Base-by-base conservation (phyloP, 2,888 invertebrate genomes). In the Galeopsomyia nigrocyanea region DNA sequence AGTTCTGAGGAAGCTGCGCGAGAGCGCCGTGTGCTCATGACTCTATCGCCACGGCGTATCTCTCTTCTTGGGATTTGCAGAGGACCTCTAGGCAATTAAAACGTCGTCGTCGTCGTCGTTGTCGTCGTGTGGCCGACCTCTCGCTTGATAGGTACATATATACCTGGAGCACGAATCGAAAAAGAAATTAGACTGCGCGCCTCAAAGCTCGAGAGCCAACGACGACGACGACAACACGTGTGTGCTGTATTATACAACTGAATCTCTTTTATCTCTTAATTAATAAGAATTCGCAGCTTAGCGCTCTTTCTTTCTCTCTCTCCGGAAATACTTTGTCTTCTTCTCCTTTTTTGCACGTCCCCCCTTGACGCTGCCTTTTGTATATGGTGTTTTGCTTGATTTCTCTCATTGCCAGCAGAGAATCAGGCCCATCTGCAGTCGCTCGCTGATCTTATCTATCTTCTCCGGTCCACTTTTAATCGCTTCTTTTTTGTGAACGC, bases 61-160 rank as follows among this genome's bases (percentile, higher is more conserved):
- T 73, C 64, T 9, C 60, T 75, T 75, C 73, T 75, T 57, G 67
- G 69, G 74, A 74, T 76, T 73, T 71, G 39, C 71, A 65, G n/a
- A n/a, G 68, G 64, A 68, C 73, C 67, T 60, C 64, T 72, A 80
- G 83, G 82, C 83, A 84, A 84, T 84, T 84, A 84, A 84, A 83
- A 80, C 82, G 81, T 83, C 83, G 58, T 14, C 6, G 56, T 3
- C 6, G 19, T 17, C 55, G n/a, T 3, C 22, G 0, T 31, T 16
- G 81, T 83, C 83, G 58, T 1, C 56, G 17, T 16, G n/a, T 16
- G n/a, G 22, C 62, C 17, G 19, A n/a, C n/a, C 21, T 19, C 19
- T 14, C 19, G 19, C 21, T 10, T 26, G 62, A 10, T 17, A 49
- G 0, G 46, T 58, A 14, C 5, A 47, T 46, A 21, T 17, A 21